Evolutionary conservation across 2,888 invertebrate species (phyloP), one percentile per base, ranked within the genome.

Genomic region (Ephialtes manifestator): DNA sequence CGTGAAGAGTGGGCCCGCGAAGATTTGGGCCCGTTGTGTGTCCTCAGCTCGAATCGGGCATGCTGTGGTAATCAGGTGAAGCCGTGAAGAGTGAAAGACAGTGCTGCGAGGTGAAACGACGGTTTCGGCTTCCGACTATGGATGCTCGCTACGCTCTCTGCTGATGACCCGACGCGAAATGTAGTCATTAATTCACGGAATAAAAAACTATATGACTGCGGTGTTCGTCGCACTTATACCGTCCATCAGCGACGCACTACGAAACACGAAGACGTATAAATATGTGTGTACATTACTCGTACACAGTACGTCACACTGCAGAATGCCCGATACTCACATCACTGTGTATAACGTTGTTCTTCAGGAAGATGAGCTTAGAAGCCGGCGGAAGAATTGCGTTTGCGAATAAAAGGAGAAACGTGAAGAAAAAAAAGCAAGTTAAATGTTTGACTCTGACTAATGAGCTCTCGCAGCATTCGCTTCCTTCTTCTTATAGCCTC

Each of bases 181-280:
- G 85, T 85, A 82, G 75, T 85, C 85, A 85, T 85, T 85, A 85
- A 85, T 85, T 85, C 82, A 70, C 60, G 71, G 46, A 82, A 84
- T 71, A 81, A 84, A 81, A 68, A 77, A 48, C 71, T 48, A 84
- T 67, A 80, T 72, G 39, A 74, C 80, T 70, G 58, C 60, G 60
- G 58, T 55, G 60, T 68, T 51, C 24, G 18, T 78, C 78, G 70
- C 60, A 35, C 68, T 43, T 74, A 31, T 55, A 53, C 35, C 53
- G 24, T 31, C 60, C 46, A 70, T 48, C 46, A 71, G 15, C 60
- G 20, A 51, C 58, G 31, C 70, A 35, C 18, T 58, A 46, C 18
- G 13, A 20, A 28, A 20, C 46, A 20, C 60, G 13, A 46, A 46
- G 11, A 74, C 39, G 39, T 58, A 51, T 58, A 24, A 72, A 63